Evolutionary conservation across 2,797 vertebrate species (phyloP), one percentile per base, ranked within the genome.

Genomic region (Coregonus sp.): DNA sequence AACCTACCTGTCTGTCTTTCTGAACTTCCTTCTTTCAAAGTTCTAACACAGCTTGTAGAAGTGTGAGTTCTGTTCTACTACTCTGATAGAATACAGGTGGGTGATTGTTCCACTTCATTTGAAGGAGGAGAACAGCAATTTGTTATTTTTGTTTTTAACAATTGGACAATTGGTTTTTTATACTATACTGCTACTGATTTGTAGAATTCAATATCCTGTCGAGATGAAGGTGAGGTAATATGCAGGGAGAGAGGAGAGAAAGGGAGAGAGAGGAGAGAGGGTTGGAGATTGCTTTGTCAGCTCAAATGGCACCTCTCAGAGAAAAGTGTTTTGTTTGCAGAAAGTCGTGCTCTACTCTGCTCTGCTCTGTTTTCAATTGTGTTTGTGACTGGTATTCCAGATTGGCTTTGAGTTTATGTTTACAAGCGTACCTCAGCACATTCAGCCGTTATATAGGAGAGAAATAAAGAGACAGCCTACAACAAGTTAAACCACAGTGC

Each of bases 131-230:
- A 20, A 25, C 40, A 51, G 35, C 14, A 15, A 35, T 31, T 18
- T 51, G 18, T 47, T 67, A 1, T 67, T 50, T 67, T 35, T 67
- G 65, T 35, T 35, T 33, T 31, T 12, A 66, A 66, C 65, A 66
- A 66, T n/a, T 12, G 11, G 25, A 25, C 0, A 11, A 12, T 25
- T 25, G 25, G 4, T 67, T 67, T 4, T 18, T 35, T 67, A 52
- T 2, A 54, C 16, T 29, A 68, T 18, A 4, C 15, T 66, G 50
- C 37, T 25, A 25, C 25, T 52, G 12, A 68, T 71, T 54, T 66
- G 68, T 35, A 63, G 37, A 16, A 59, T 75, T 66, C 40, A 75
- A 52, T 74, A 68, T 54, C 70, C 40, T 33, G 59, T 18, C n/a
- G 20, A 51, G 20, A 52, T 71, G 70, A 47, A 70, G 69, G 40